These are phyloP conservation scores for Rhynchotus rufescens DNA, from an alignment of 2,797 vertebrate species.

Conservation along the genomic window DNA sequence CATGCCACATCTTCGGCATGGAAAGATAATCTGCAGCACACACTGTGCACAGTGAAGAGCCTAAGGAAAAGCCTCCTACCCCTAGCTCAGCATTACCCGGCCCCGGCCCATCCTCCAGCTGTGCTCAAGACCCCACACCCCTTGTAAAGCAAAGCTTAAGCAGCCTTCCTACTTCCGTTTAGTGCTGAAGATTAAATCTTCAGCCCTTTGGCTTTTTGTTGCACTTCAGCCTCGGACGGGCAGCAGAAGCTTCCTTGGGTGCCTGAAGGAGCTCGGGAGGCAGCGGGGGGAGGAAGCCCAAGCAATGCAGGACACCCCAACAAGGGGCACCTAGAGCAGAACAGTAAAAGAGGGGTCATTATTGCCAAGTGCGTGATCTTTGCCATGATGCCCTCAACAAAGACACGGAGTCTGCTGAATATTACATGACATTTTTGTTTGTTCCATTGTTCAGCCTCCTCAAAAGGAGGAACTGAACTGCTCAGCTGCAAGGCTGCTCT, in stretches of 20 bases:
- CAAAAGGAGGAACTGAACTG: not conserved
- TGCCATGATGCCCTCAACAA: not conserved
- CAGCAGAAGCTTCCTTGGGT: not conserved
- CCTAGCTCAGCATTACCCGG: not conserved
- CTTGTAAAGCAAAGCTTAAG: too few relatives aligned
- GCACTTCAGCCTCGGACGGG: not conserved
- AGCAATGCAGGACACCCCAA: rapidly evolving
- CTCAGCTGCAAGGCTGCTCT: not conserved
- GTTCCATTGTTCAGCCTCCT: not conserved
- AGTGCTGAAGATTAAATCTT: not conserved
- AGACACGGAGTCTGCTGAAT: not conserved
- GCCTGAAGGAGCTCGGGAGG: not conserved
- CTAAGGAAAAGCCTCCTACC: not conserved
- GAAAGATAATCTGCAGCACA: too few relatives aligned
- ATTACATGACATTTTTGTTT: not conserved
- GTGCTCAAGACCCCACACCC: too few relatives aligned
- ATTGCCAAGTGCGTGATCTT: not conserved
- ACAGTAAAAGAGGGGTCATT: rapidly evolving
- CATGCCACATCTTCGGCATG: not conserved
- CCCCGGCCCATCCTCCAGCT: not conserved
- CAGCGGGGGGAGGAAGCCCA: not conserved
- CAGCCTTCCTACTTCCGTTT: not conserved
- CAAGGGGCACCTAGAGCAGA: not conserved
- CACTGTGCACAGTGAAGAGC: not conserved
- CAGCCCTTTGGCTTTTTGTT: not conserved